phyloP scores from a whole-genome alignment of 2,113 vertebrate genomes.

The Isichthys henryi region DNA sequence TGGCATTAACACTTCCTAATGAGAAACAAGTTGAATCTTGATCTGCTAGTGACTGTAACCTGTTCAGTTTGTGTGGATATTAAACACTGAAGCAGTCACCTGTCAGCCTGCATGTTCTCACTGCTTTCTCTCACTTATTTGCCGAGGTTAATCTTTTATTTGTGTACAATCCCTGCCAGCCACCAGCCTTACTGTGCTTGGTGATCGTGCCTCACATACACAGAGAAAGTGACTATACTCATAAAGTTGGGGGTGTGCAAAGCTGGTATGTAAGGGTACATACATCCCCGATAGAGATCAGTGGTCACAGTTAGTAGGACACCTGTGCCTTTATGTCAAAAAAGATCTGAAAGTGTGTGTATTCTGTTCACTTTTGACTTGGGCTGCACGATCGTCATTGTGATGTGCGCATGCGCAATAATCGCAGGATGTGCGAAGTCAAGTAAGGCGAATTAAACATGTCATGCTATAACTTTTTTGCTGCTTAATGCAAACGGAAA shows the following conservation, averaged over 20 bases:
- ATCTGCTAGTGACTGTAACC: constrained; percentile 45
- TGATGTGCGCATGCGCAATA: neutral
- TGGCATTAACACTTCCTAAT: neutral
- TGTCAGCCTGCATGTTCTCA: neutral
- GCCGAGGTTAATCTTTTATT: neutral
- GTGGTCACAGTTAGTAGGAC: neutral
- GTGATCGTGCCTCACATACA: neutral
- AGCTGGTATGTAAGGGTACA: neutral
- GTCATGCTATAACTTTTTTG: neutral
- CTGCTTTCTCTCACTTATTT: neutral
- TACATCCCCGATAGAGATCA: neutral
- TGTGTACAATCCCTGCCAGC: neutral
- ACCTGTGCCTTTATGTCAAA: neutral
- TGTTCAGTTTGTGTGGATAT: constrained; percentile 55
- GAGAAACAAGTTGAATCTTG: neutral
- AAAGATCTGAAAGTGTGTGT: neutral
- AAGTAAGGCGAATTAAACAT: neutral
- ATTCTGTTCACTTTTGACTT: neutral
- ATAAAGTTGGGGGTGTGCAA: neutral
- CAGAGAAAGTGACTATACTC: neutral
- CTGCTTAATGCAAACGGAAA: neutral
- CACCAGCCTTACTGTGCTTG: neutral
- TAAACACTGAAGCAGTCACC: constrained; percentile 45
- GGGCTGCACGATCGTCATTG: neutral
- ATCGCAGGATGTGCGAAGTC: neutral